phyloP scores from a whole-genome alignment of 2,113 vertebrate genomes.

The Oncorhynchus clarkii region DNA sequence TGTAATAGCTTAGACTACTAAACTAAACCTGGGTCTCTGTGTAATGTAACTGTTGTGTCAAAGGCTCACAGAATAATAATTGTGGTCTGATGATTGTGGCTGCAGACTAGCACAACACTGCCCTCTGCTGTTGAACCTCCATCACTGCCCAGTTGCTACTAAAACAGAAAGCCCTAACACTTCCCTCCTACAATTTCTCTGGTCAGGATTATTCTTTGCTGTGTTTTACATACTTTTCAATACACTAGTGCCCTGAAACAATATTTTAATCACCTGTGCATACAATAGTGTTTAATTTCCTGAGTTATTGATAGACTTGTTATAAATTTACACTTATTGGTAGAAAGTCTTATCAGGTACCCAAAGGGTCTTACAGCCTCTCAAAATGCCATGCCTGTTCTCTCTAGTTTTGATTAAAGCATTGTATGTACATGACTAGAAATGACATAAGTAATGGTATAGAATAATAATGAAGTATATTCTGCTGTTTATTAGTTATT shows the following conservation, averaged over 20 bases:
- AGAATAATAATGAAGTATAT: neutral
- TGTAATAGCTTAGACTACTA: neutral
- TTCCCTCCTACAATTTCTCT: neutral
- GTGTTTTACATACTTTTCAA: neutral
- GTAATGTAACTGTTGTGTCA: neutral
- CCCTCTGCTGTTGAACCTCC: slow-evolving; percentile 8
- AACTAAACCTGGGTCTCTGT: neutral
- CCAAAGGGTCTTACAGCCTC: neutral
- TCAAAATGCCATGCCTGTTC: too few relatives aligned
- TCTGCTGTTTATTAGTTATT: neutral
- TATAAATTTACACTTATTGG: too few relatives aligned
- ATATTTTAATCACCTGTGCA: neutral
- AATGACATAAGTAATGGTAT: neutral
- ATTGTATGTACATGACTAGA: neutral
- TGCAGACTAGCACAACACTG: slow-evolving; percentile 15
- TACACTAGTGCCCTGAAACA: neutral
- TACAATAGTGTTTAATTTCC: neutral
- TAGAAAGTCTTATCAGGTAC: neutral
- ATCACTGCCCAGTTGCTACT: neutral
- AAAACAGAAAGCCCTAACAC: too few relatives aligned
- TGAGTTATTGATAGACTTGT: too few relatives aligned
- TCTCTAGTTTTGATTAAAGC: neutral
- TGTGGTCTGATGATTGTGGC: neutral
- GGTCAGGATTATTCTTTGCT: neutral
- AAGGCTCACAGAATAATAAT: neutral